phyloP scores from a whole-genome alignment of 1,140 invertebrate genomes.

The Adelges cooleyi region DNA sequence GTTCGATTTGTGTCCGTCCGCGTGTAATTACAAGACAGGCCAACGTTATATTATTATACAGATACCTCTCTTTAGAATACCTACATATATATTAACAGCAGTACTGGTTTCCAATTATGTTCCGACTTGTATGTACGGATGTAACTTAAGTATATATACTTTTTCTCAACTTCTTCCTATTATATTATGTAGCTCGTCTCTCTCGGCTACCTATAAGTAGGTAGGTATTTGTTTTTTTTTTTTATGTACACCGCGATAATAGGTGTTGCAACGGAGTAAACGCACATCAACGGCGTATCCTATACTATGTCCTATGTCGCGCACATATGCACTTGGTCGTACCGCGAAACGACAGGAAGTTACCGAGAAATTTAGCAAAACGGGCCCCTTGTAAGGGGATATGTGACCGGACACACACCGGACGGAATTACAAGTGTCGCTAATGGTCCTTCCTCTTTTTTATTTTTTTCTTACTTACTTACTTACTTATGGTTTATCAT shows the following conservation, averaged over 20 bases:
- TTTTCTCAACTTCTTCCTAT: too few species aligned
- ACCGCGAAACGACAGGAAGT: neutral
- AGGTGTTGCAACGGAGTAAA: neutral
- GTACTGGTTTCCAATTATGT: slow-evolving; percentile 18
- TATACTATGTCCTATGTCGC: too few species aligned
- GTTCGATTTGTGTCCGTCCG: slow-evolving; percentile 10
- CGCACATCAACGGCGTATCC: too few species aligned
- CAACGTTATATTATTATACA: neutral
- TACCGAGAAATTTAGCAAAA: neutral
- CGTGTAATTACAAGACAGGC: slow-evolving; percentile 2
- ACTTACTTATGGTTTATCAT: too few species aligned
- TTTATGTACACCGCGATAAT: neutral
- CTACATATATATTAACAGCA: neutral
- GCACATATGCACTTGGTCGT: too few species aligned
- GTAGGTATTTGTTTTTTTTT: too few species aligned
- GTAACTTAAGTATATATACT: too few species aligned
- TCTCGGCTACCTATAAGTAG: too few species aligned
- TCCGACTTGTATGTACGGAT: neutral
- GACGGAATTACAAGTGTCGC: neutral
- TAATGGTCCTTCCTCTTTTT: neutral
- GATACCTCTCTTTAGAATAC: too few species aligned
- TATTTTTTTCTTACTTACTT: neutral
- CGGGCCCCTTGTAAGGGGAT: neutral
- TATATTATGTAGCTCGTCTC: too few species aligned
- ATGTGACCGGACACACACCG: neutral